A percentile compares a stretch with the other conserved stretches of the same genome.
phyloP scores from a whole-genome alignment of 2,888 invertebrate species.

The Monochamus alternatus region DNA sequence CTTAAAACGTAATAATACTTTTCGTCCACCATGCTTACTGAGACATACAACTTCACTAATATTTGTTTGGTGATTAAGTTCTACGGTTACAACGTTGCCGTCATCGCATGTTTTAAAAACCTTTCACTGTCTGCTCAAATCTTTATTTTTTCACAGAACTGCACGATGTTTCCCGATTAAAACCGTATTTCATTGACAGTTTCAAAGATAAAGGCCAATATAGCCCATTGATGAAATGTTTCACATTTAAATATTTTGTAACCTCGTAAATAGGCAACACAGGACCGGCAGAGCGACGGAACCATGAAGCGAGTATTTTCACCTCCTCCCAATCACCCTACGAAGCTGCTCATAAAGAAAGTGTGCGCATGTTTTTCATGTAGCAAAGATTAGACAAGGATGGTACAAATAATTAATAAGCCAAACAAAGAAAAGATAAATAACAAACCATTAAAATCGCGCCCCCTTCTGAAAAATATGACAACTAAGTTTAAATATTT shows the following conservation, averaged over 20 bases:
- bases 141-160: slow-evolving; percentile 3
- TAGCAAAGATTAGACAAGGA: slow-evolving; percentile 43
- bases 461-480: slow-evolving; percentile 42
- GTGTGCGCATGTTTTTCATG: slow-evolving; percentile 54
- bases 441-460: slow-evolving; percentile 46
- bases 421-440: slow-evolving; percentile 52
- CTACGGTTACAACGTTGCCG: slow-evolving; percentile 55
- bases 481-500: slow-evolving; percentile 27
- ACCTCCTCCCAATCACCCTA: slow-evolving; percentile 50
- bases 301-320: slow-evolving; percentile 49
- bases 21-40: slow-evolving; percentile 61
- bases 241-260: slow-evolving; percentile 28
- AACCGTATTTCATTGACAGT: neutral
- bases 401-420: slow-evolving; percentile 44
- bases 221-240: slow-evolving; percentile 1
- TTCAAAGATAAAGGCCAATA: neutral
- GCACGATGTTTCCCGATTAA: neutral
- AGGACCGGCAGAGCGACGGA: slow-evolving; percentile 40
- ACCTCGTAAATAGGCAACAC: slow-evolving; percentile 41
- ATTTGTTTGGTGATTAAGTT: slow-evolving; percentile 62
- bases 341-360: slow-evolving; percentile 45
- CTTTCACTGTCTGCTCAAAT: slow-evolving; percentile 46
- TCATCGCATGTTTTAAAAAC: slow-evolving; percentile 42
- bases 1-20: slow-evolving; percentile 55
- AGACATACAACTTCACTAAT: slow-evolving; percentile 61